Evolutionary conservation across 2,797 vertebrate genomes (phyloP).

Genomic region (Dromococcyx pavoninus): DNA sequence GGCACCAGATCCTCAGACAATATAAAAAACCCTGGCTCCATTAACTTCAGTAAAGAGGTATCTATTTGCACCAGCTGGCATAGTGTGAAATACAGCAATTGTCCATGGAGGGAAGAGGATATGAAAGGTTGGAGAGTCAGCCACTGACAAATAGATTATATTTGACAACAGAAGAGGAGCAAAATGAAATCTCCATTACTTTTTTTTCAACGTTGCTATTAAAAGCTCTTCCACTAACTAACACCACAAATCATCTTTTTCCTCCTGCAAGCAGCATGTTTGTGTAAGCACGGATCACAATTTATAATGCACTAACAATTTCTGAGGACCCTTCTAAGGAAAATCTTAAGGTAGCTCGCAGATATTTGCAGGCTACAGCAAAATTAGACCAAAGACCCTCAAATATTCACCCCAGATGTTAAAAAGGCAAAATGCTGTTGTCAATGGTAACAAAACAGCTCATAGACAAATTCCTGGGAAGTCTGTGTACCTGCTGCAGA

Average conservation of each 20-base stretch:
- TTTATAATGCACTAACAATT: not conserved
- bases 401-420: not conserved
- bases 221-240: not conserved
- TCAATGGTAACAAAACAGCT: not conserved
- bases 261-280: not conserved
- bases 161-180: not conserved
- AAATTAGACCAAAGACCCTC: not conserved
- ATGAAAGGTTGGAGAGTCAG: not conserved
- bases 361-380: not conserved
- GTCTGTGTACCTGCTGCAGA: not conserved
- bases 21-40: not conserved
- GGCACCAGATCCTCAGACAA: not conserved
- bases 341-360: not conserved
- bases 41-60: not conserved
- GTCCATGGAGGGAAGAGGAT: not conserved
- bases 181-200: not conserved
- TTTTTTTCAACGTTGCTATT: not conserved
- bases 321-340: not conserved
- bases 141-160: not conserved
- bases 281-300: not conserved
- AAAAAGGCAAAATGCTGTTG: not conserved
- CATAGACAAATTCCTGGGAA: not conserved
- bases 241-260: not conserved
- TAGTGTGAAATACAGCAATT: not conserved
- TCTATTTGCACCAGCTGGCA: not conserved